Base-by-base conservation (phyloP, 2,888 invertebrate species). In the Himalopsyche japonica region DNA sequence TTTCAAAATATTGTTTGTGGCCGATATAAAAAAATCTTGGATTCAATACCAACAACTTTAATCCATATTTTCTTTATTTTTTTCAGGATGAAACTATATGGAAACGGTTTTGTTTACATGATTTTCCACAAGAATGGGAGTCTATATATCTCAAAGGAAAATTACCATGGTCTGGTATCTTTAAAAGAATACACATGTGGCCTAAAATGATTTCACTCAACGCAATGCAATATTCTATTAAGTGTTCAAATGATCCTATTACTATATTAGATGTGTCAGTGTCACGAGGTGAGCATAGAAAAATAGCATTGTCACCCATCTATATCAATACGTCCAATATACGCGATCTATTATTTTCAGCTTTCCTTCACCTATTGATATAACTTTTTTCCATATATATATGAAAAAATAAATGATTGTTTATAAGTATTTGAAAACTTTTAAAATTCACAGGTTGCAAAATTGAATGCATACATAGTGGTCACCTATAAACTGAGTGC, bases 21-120 rank as follows among this genome's bases (percentile, higher is more conserved):
- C 15, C 12, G 3, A 2, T 27, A 37, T 79, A 5, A 20, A 79
- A 76, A 3, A 37, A 43, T 24, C 6, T 18, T 43, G 10, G 3
- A 10, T 34, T 47, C 30, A 0, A 43, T 15, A 76, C 7, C 1
- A 10, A 27, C 20, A 0, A 12, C 1, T 77, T 77, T 32, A 15
- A 30, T 77, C 3, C 27, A 30, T 77, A 5, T 32, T 79, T 70
- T n/a, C 24, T 81, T 78, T 12, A 8, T 79, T n/a, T 30, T 70
- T 81, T 82, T 27, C 20, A 86, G 86, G 82, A 85, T 43, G 77
- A 47, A n/a, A 79, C 81, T 48, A 57, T 82, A 27, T 86, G 86
- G 86, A 79, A 85, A 70, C 34, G 32, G 8, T 79, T 83, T 8
- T 82, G 84, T 70, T 6, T 32, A 30, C 77, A 81, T 5, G 82